Evolutionary conservation across 1,140 invertebrate species (phyloP), one percentile per base, ranked within the genome.

Genomic region (Heterodera schachtii): DNA sequence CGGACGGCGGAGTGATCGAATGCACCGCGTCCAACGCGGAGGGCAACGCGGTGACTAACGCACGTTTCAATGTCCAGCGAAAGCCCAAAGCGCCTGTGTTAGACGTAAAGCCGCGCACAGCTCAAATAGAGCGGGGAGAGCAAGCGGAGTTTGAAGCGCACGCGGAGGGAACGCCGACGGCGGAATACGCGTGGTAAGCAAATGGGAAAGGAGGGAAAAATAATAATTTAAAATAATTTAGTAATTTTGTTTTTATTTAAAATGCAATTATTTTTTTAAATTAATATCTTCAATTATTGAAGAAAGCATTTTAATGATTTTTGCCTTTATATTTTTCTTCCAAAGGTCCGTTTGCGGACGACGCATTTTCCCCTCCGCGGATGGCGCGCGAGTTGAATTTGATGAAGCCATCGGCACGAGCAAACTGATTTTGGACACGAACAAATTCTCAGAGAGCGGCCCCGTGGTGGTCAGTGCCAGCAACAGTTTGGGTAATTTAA

Each of bases 111-210:
- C 84, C 87, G 19, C 70, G 81, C 19, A 83, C 81, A 52, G 66
- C 82, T 41, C 87, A 81, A 21, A 83, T 86, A 16, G 87, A 89
- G 44, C 80, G 78, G 13, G 88, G 88, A 52, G 74, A 83, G 16
- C 79, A 85, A 75, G 87, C 84, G 3, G 80, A 85, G n/a, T 89
- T 89, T 79, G 82, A 77, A 41, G 88, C 88, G 21, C 82, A 85
- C 49, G 89, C 87, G 13, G 82, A 82, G 44, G 89, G 81, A 71
- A 81, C 81, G 52, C 87, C 87, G 5, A 47, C 78, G 13, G 75
- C 87, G 43, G 84, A 84, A 67, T 88, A 86, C 71, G 70, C 81
- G 6, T 89, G 88, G 88, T 87, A 74, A 31, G 31, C 31, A 31
- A 0, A 0, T 31, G 31, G 31, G 31, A 31, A 31, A 31, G 0